Evolutionary conservation across 2,113 vertebrate species (phyloP), one percentile per base, ranked within the genome.

Genomic region (Columba livia): DNA sequence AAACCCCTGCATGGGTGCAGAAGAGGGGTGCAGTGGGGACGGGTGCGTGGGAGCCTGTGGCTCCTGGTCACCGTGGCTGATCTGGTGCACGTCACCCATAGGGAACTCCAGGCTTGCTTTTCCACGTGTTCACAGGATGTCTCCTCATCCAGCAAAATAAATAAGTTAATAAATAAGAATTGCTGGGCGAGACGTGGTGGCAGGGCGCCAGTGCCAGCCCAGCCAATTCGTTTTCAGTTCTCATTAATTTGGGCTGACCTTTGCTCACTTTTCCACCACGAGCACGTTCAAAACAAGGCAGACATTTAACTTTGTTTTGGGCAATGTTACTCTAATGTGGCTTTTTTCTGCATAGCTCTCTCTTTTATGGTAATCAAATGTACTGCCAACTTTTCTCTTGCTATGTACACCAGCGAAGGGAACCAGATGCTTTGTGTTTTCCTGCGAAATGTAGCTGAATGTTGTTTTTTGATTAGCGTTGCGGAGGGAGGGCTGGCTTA

Each of bases 321-420:
- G 97, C 95, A 95, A 51, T 11, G 85, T 96, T 97, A 93, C 94
- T 97, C 95, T 97, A 97, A 97, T 97, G 97, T 97, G 97, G 94
- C 96, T 98, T 97, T 96, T 98, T 97, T 97, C 94, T 95, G 89
- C 96, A 93, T 93, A 98, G 96, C 93, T 96, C 97, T 95, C 94
- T 98, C 97, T 98, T 98, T 97, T 98, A 97, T 98, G 98, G 98
- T 98, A 98, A 98, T 98, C 96, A 97, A 96, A 97, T 97, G 97
- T 98, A 90, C 98, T 98, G 98, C 98, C 98, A 98, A 94, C 93
- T 97, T 98, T 97, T 98, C 92, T 92, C 95, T 94, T 91, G 97
- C 97, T 97, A 96, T 97, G 98, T 95, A 97, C 96, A 98, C 97
- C 97, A 98, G 95, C 86, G 97, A 98, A 98, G 96, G 97, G 96